Conservation (phyloP, 1,140 invertebrate genomes). For the Maniola jurtina region DNA sequence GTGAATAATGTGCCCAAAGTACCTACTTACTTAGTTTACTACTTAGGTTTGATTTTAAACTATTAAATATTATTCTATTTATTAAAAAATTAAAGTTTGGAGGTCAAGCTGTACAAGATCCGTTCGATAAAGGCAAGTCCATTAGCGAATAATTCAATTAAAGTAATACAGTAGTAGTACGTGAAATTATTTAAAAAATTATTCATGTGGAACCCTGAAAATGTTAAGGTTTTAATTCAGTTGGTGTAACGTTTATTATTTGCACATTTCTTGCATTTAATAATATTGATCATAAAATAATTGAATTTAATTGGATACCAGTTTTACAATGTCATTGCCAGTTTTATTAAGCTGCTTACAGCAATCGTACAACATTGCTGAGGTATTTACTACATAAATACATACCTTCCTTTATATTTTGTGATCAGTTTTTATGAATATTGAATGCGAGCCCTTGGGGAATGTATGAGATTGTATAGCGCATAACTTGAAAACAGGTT, state of each 20-base stretch:
- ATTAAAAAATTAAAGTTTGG: no score
- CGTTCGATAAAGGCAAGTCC: neutral
- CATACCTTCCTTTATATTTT: neutral
- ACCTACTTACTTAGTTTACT: no score
- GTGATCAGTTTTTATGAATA: slow-evolving; percentile 21
- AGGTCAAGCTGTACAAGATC: neutral
- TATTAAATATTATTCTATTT: no score
- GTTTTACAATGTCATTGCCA: no score
- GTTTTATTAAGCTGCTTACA: slow-evolving; percentile 2
- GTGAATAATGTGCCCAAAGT: no score
- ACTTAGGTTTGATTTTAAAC: no score
- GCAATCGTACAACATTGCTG: slow-evolving; percentile 15
- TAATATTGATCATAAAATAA: slow-evolving; percentile 18
- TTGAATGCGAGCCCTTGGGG: slow-evolving; percentile 19
- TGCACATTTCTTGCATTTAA: slow-evolving; percentile 17
- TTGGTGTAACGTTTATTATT: slow-evolving; percentile 20
- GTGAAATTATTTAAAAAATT: neutral
- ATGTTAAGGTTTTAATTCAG: slow-evolving; percentile 1
- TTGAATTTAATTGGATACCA: slow-evolving; percentile 17
- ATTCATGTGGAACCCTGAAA: slow-evolving; percentile 6
- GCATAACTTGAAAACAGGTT: neutral
- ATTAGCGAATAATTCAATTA: slow-evolving; percentile 6
- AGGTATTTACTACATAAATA: slow-evolving; percentile 16
- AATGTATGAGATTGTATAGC: neutral
- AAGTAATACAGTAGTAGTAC: neutral